Conservation (phyloP, 2,888 invertebrate species). For the Gari tellinella region DNA sequence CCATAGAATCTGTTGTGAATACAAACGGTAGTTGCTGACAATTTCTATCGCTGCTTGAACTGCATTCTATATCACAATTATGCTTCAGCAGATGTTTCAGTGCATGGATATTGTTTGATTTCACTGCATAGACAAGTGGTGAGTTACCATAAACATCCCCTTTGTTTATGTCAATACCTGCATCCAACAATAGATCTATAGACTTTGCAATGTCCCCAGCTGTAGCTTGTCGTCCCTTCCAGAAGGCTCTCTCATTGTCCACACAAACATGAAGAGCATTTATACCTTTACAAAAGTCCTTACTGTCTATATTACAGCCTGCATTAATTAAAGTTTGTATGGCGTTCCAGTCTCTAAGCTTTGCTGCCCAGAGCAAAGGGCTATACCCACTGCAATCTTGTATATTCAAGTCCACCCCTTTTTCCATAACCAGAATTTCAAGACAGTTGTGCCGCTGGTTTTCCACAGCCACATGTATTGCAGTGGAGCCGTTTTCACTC, state of each 20-base stretch:
- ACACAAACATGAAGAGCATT: constrained; percentile 44
- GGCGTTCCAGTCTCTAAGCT: constrained; percentile 42
- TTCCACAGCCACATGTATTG: constrained; percentile 57
- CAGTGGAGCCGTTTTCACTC: constrained; percentile 55
- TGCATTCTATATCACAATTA: constrained; percentile 46
- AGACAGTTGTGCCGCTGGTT: constrained; percentile 47
- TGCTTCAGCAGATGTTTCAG: constrained; percentile 47
- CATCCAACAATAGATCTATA: constrained; percentile 41
- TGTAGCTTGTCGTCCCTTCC: constrained; percentile 47
- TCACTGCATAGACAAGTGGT: constrained; percentile 54
- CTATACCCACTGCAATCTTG: constrained; percentile 57
- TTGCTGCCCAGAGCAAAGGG: constrained; percentile 49
- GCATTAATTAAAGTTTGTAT: constrained; percentile 48
- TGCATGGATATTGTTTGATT: constrained; percentile 45
- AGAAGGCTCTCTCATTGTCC: constrained; percentile 37
- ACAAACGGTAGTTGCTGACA: constrained; percentile 16
- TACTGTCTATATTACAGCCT: constrained; percentile 52
- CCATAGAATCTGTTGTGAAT: constrained; percentile 31
- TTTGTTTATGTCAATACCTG: constrained; percentile 47
- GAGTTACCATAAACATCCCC: constrained; percentile 49
- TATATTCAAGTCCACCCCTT: constrained; percentile 49
- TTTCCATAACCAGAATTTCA: constrained; percentile 40
- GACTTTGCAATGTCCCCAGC: constrained; percentile 34
- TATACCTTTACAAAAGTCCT: constrained; percentile 36
- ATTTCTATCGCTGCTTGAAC: not conserved